Conservation (phyloP, 1,140 invertebrate genomes). For the Argopecten irradians region DNA sequence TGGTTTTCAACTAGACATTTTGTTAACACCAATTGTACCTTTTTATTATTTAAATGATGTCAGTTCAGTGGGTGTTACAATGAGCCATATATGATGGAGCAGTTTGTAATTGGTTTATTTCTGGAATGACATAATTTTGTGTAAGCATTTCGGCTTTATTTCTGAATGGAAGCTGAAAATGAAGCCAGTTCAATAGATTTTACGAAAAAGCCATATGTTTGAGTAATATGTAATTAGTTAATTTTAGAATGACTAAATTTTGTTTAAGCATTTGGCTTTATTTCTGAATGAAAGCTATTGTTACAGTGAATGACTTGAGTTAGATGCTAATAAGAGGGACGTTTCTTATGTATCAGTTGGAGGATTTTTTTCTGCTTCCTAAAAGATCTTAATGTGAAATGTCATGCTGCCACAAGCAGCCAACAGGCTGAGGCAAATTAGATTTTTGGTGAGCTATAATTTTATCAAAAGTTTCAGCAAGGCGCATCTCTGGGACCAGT, state of each 20-base stretch:
- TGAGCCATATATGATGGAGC: no score
- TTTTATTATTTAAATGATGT: no score
- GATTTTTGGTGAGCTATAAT: constrained; percentile 22
- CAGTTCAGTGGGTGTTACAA: no score
- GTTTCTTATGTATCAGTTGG: not conserved
- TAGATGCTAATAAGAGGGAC: not conserved
- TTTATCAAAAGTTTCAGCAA: constrained; percentile 19
- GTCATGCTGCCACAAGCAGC: not conserved
- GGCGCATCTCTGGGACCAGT: not conserved
- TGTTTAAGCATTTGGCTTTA: not conserved
- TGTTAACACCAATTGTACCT: no score
- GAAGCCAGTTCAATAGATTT: not conserved
- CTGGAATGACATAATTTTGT: no score
- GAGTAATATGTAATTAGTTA: not conserved
- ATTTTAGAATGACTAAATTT: not conserved
- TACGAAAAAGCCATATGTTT: not conserved
- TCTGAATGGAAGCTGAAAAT: no score
- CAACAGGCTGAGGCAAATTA: not conserved
- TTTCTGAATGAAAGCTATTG: not conserved
- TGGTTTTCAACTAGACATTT: no score
- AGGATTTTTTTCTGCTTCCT: not conserved
- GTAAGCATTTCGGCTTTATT: no score
- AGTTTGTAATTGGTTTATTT: no score
- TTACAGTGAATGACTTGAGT: not conserved
- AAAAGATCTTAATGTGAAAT: not conserved